phyloP scores from a whole-genome alignment of 2,797 vertebrate genomes.

The Gorsachius magnificus region DNA sequence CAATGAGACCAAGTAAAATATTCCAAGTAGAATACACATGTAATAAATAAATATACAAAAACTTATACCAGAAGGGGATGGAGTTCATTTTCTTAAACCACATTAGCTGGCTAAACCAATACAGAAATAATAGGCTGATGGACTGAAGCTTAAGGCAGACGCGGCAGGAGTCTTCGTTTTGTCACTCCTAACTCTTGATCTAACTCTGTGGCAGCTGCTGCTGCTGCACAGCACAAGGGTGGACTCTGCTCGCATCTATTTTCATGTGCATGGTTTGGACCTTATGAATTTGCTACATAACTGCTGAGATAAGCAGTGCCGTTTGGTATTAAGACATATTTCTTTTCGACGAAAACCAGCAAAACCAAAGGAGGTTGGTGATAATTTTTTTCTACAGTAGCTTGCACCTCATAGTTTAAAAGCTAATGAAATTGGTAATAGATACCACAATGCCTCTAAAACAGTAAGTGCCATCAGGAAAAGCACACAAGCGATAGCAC shows the following conservation, averaged over 20 bases:
- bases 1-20: constrained; percentile 50
- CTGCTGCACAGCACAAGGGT: neutral
- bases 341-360: neutral
- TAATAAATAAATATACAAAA: constrained; percentile 30
- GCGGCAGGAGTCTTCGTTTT: neutral
- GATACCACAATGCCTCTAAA: neutral
- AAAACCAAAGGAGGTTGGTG: neutral
- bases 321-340: neutral
- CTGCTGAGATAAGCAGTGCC: constrained; percentile 10
- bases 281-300: neutral
- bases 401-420: neutral
- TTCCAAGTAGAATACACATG: neutral
- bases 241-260: neutral
- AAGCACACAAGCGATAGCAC: neutral
- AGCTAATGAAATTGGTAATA: neutral
- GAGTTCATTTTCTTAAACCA: neutral
- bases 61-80: neutral
- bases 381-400: neutral
- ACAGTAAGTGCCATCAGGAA: constrained; percentile 11
- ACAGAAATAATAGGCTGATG: neutral
- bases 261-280: neutral
- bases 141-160: neutral
- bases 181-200: neutral
- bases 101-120: neutral
- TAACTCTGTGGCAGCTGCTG: neutral